Conservation (phyloP, 2,888 invertebrate species). For the Netelia fuscicornis region DNA sequence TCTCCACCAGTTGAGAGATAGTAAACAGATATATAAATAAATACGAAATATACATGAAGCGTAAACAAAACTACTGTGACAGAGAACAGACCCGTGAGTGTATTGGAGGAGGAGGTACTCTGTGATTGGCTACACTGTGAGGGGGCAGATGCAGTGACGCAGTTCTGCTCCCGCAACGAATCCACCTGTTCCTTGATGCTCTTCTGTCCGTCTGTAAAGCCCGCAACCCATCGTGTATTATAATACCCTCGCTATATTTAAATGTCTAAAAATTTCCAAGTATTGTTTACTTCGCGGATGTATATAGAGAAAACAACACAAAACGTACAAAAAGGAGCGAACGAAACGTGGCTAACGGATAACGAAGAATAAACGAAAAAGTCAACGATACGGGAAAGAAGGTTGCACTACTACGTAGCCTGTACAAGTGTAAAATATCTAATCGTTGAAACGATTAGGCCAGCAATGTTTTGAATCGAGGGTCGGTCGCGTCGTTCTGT, state of each 20-base stretch:
- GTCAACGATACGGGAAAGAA: slow-evolving; percentile 13
- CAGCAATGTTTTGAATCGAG: slow-evolving; percentile 33
- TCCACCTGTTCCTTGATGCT: slow-evolving; percentile 83
- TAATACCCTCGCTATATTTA: no score
- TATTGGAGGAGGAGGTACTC: slow-evolving; percentile 83
- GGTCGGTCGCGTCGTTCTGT: slow-evolving; percentile 14
- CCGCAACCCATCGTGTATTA: slow-evolving; percentile 74
- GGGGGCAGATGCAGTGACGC: slow-evolving; percentile 80
- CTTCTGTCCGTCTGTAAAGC: slow-evolving; percentile 84
- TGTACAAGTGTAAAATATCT: slow-evolving; percentile 31
- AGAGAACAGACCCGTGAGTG: slow-evolving; percentile 84
- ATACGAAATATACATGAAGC: slow-evolving; percentile 54
- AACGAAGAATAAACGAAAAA: slow-evolving; percentile 13
- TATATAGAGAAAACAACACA: not conserved
- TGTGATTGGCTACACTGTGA: slow-evolving; percentile 84
- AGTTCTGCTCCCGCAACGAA: slow-evolving; percentile 81
- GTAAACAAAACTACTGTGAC: slow-evolving; percentile 75
- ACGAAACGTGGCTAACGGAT: slow-evolving; percentile 18
- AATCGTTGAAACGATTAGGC: slow-evolving; percentile 48
- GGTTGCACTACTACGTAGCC: not conserved
- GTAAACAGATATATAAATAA: slow-evolving; percentile 17
- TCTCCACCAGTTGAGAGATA: slow-evolving; percentile 6
- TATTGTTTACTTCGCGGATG: slow-evolving; percentile 1
- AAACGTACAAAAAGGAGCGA: slow-evolving; percentile 3
- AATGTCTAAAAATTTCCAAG: not conserved